A percentile compares a stretch with the other conserved stretches of the same genome.
Evolutionary conservation across 2,797 vertebrate genomes (phyloP).

Genomic region (Megalops cyprinoides): DNA sequence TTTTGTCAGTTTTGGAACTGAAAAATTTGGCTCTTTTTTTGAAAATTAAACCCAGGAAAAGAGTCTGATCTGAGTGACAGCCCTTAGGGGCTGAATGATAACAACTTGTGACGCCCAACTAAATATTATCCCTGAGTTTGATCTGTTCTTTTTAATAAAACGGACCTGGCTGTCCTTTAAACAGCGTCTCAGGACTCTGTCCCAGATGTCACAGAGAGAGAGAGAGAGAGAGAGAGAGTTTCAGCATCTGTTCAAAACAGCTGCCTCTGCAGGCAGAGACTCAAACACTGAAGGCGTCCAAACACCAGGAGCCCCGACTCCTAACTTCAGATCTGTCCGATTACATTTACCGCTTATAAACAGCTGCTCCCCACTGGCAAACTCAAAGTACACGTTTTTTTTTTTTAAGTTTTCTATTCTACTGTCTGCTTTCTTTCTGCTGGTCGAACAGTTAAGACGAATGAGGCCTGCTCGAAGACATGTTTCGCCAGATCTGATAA

Average conservation of each 20-base stretch:
- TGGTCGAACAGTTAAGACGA: not conserved
- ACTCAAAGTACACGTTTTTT: not conserved
- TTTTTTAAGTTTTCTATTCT: constrained; percentile 15
- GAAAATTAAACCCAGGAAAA: not conserved
- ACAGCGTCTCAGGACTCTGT: no score
- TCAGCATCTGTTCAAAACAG: no score
- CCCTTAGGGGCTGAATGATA: no score
- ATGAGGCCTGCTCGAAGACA: not conserved
- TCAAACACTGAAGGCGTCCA: not conserved
- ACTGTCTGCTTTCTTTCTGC: not conserved
- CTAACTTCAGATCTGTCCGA: constrained; percentile 6
- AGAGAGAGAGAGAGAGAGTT: no score
- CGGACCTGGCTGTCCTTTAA: no score
- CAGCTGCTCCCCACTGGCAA: constrained; percentile 1
- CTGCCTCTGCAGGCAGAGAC: not conserved
- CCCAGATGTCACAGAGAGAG: no score
- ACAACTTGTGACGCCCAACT: no score
- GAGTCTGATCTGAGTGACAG: not conserved
- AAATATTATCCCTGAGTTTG: no score
- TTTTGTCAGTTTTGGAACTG: no score
- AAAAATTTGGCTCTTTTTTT: no score
- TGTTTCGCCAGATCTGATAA: not conserved
- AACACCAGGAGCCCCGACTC: not conserved
- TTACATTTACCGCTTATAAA: constrained; percentile 7
- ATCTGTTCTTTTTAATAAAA: no score